Conservation (phyloP, 2,888 invertebrate genomes). For the Caenorhabditis sp. region DNA sequence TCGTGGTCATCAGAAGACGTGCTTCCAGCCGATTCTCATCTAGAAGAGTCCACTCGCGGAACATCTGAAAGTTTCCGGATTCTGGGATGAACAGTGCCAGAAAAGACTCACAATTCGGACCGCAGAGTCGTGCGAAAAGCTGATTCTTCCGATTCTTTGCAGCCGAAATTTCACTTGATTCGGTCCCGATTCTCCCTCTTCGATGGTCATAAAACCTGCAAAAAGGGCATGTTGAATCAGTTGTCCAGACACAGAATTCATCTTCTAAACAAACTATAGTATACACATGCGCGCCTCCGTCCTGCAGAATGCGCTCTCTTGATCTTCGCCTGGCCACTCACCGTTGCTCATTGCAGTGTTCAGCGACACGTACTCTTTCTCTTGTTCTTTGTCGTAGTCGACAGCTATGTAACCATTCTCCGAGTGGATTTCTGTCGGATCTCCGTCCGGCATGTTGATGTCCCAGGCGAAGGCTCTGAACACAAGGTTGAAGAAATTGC, state of each 20-base stretch:
- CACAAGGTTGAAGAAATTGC: too few species aligned
- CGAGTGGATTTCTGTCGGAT: constrained; percentile 80
- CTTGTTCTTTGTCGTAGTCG: constrained; percentile 66
- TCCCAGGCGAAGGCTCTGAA: constrained; percentile 83
- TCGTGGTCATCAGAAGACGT: constrained; percentile 80
- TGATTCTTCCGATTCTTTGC: constrained; percentile 79
- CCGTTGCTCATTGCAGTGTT: constrained; percentile 83
- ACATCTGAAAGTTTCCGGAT: constrained; percentile 73
- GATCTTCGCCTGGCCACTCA: constrained; percentile 24
- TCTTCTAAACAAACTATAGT: not conserved
- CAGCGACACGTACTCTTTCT: constrained; percentile 73
- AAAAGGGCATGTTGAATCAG: constrained; percentile 23
- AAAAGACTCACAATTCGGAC: constrained; percentile 74
- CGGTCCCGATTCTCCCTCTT: constrained; percentile 75
- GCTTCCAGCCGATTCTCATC: constrained; percentile 80
- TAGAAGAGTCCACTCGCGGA: constrained; percentile 81
- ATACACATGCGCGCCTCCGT: too few species aligned
- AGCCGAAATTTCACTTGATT: constrained; percentile 78
- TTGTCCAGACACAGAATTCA: too few species aligned
- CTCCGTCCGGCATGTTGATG: constrained; percentile 76
- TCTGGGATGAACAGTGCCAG: too few species aligned
- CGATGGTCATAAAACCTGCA: constrained; percentile 80
- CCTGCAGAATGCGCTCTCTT: not conserved
- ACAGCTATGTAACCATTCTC: constrained; percentile 82
- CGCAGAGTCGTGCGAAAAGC: constrained; percentile 81